Base-by-base conservation (phyloP, 2,888 invertebrate species). In the Zygogramma bicolorata region DNA sequence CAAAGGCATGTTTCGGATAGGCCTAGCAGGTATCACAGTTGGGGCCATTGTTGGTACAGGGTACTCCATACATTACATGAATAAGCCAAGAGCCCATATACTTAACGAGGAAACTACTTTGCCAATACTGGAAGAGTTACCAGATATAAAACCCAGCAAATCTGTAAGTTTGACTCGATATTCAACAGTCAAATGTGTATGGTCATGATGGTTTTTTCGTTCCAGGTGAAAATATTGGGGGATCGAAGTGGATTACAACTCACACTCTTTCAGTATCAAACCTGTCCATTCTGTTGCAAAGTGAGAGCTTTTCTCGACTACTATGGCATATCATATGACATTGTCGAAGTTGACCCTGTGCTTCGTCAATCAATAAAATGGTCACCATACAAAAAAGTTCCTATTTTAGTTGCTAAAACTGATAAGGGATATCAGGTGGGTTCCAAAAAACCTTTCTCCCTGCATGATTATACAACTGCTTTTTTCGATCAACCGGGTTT, bases 261-360 rank as follows among this genome's bases (percentile, higher is more conserved):
- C 58, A 93, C 95, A 0, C 88, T 99, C 18, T 99, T 95, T 85
- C 99, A 99, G 89, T 99, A 97, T 85, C 95, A 97, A 82, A 97
- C 97, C 0, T 99, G 99, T 84, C 99, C 99, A 0, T 99, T 98
- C 87, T 98, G 98, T 87, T 98, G 97, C 85, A 99, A 98, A 89
- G 94, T 94, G 18, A 90, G 98, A 71, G 94, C 96, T 0, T 95
- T 94, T 85, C 89, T 99, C 10, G 98, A 99, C 87, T 97, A 94
- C 81, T 92, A 94, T 85, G 98, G 98, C 0, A 91, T 99, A 69
- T 95, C 96, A 0, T 99, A 99, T 85, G 94, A 99, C 80, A 91
- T 99, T 6, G 94, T 99, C 2, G 99, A 99, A 89, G 99, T 99
- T 0, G 97, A 99, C 87, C 98, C 99, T 8, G 97, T 99, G 0